These are phyloP conservation scores for Anseranas semipalmata DNA, from an alignment of 2,113 vertebrate species.

Conservation along the genomic window DNA sequence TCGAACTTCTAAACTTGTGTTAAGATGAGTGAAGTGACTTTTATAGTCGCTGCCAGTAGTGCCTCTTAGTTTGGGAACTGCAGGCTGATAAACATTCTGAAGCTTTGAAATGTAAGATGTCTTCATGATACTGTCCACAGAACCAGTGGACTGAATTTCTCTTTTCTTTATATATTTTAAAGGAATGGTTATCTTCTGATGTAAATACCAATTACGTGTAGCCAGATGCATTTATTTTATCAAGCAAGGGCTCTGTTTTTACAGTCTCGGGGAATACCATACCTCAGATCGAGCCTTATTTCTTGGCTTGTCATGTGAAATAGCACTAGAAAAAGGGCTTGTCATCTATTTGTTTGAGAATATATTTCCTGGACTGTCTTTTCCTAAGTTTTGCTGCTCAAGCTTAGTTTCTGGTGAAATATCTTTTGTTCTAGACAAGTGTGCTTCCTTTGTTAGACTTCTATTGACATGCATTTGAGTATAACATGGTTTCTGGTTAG, in stretches of 20 bases:
- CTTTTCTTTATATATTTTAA: neutral
- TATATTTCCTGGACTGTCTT: neutral
- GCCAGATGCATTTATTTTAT: neutral
- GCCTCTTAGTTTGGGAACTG: neutral
- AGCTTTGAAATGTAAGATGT: neutral
- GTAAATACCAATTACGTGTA: neutral
- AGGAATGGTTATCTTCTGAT: neutral
- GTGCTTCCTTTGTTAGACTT: neutral
- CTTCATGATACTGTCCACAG: neutral
- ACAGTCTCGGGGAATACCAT: neutral
- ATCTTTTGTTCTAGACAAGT: neutral
- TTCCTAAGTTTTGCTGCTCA: neutral
- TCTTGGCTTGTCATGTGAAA: neutral
- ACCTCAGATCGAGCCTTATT: neutral
- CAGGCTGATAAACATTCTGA: neutral
- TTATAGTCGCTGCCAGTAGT: neutral
- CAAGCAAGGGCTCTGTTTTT: neutral
- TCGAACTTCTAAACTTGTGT: neutral
- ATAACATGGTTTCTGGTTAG: neutral
- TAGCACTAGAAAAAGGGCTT: neutral
- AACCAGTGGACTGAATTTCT: neutral
- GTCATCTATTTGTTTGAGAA: neutral
- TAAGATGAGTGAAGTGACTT: neutral
- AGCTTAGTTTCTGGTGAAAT: neutral
- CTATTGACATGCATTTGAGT: neutral